These are phyloP conservation scores for Ips nitidus DNA, from an alignment of 1,140 invertebrate species.

Conservation along the genomic window DNA sequence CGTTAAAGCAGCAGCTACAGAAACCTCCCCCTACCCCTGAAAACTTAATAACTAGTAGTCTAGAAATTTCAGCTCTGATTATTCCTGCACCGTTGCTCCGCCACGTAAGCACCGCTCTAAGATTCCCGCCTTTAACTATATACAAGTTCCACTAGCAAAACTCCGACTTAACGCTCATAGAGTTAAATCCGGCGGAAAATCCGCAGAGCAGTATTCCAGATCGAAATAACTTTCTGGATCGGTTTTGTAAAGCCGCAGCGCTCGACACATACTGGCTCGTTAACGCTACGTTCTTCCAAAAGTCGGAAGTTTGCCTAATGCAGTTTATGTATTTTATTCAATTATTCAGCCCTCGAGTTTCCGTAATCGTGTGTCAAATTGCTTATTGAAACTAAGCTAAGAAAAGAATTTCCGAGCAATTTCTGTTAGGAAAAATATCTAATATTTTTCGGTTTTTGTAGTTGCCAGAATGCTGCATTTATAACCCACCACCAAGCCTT, in stretches of 20 bases:
- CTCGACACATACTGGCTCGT: constrained; percentile 9
- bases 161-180: constrained; percentile 6
- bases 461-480: too few species aligned
- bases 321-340: constrained; percentile 1
- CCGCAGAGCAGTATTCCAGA: constrained; percentile 13
- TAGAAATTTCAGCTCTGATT: neutral
- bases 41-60: too few species aligned
- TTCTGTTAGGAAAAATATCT: too few species aligned
- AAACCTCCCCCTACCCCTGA: too few species aligned
- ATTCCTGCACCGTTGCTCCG: neutral
- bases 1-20: too few species aligned
- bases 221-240: constrained; percentile 19
- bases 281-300: constrained; percentile 8
- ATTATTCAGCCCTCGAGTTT: neutral
- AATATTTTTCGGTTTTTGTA: too few species aligned
- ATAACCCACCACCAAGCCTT: too few species aligned
- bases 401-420: too few species aligned
- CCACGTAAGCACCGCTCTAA: neutral
- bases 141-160: constrained; percentile 1
- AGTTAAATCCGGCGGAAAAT: constrained; percentile 27
- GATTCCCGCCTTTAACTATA: constrained; percentile 7
- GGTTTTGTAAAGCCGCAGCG: constrained; percentile 9
- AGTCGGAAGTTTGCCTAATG: constrained; percentile 6
- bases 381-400: too few species aligned
- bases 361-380: too few species aligned